Base-by-base conservation (phyloP, 2,888 invertebrate genomes). In the Neoscelio sp. region DNA sequence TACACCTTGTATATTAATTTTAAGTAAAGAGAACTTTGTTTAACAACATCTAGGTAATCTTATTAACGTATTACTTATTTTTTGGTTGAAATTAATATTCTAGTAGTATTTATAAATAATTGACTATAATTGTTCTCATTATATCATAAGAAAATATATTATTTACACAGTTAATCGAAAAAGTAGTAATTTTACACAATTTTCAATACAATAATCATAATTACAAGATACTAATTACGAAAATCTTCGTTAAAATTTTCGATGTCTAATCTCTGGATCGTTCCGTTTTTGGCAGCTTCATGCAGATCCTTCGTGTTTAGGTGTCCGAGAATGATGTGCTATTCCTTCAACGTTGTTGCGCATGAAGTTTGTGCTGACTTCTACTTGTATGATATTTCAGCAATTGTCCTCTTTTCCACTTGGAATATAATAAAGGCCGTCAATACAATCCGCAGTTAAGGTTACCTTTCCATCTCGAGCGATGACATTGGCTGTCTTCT, bases 321-420 rank as follows among this genome's bases (percentile, higher is more conserved):
- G 10, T 60, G 60, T 8, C 60, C 64, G 0, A 64, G 40, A 5
- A 48, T 33, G 0, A 30, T 8, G 28, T 28, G 62, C 62, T 48
- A 62, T 8, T 10, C 33, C 15, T 2, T 26, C 28, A 42, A n/a
- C 1, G 12, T 18, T 35, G 46, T 15, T 12, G 1, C 6, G 2
- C 2, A 2, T 7, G 28, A 26, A 10, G 28, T 23, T 5, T 58
- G 7, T 17, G n/a, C 10, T 10, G 6, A 1, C n/a, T n/a, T 56
- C 26, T 10, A n/a, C n/a, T n/a, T 15, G 12, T 7, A 35, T 28
- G 13, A 40, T 20, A 5, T 13, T 17, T 3, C 23, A 12, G 20
- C 58, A 58, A 12, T 20, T 10, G n/a, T 65, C n/a, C 2, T 1
- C 2, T 35, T 52, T 10, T 7, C 12, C 65, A 8, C 5, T 8